These are phyloP conservation scores for Ptychodera flava DNA, from an alignment of 35 echinoderm and acorn worm species.

Conservation along the genomic window DNA sequence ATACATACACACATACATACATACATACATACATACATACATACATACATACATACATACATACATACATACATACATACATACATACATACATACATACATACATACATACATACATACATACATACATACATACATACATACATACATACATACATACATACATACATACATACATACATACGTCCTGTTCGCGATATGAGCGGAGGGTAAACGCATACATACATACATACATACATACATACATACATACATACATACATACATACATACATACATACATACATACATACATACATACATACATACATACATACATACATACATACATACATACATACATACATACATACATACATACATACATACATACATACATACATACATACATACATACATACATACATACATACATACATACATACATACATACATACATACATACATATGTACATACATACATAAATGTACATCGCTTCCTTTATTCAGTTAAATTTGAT, in stretches of 20 bases:
- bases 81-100: background rate
- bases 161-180: background rate
- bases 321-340: background rate
- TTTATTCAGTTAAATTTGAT: too few species aligned
- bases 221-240: background rate
- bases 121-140: background rate
- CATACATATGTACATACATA: background rate
- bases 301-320: background rate
- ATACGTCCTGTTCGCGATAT: too few species aligned
- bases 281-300: background rate
- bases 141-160: background rate
- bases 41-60: constrained; percentile 2
- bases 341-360: background rate
- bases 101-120: background rate
- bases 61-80: background rate
- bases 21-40: constrained; percentile 2
- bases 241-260: background rate
- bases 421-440: background rate
- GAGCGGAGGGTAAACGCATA: too few species aligned
- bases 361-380: background rate
- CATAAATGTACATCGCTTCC: background rate
- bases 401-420: background rate
- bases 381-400: background rate
- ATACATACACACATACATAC: background rate
- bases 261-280: background rate